Percentiles rank a stretch among this genome's conserved stretches.
These are phyloP conservation scores for Podarcis muralis DNA, from an alignment of 2,113 vertebrate species.

Conservation along the genomic window DNA sequence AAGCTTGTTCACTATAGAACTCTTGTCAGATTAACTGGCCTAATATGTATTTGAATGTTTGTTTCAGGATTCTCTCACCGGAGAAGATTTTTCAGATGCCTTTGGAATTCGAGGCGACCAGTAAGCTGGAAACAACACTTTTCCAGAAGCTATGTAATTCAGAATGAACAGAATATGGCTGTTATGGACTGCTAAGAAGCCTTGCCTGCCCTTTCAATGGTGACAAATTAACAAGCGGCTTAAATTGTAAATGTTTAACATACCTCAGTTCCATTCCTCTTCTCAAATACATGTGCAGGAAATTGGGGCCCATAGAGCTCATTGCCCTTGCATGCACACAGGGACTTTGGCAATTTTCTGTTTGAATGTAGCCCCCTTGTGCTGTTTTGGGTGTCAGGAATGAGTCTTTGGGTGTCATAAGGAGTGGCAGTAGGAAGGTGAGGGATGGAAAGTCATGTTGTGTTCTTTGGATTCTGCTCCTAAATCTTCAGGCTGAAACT, in stretches of 20 bases:
- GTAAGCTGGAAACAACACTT: neutral
- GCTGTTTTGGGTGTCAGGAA: neutral
- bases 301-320: neutral
- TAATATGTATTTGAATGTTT: neutral
- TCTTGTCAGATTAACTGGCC: neutral
- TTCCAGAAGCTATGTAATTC: neutral
- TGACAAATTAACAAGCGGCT: neutral
- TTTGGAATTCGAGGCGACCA: slow-evolving; percentile 62
- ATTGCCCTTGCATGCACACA: neutral
- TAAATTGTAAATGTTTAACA: neutral
- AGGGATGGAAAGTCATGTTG: neutral
- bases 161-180: neutral
- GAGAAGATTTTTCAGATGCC: slow-evolving; percentile 59
- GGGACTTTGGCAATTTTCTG: neutral
- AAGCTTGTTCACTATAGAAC: neutral
- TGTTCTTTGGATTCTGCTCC: neutral
- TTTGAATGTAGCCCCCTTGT: neutral
- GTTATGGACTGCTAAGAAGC: neutral
- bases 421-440: neutral
- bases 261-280: slow-evolving; percentile 3
- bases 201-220: neutral
- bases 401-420: neutral
- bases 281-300: neutral
- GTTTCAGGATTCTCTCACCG: slow-evolving; percentile 55
- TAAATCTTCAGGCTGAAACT: neutral